A percentile compares a stretch with the other conserved stretches of the same genome.
These are phyloP conservation scores for Scaptomyza pallida DNA, from an alignment of 1,140 invertebrate genomes.

Conservation along the genomic window DNA sequence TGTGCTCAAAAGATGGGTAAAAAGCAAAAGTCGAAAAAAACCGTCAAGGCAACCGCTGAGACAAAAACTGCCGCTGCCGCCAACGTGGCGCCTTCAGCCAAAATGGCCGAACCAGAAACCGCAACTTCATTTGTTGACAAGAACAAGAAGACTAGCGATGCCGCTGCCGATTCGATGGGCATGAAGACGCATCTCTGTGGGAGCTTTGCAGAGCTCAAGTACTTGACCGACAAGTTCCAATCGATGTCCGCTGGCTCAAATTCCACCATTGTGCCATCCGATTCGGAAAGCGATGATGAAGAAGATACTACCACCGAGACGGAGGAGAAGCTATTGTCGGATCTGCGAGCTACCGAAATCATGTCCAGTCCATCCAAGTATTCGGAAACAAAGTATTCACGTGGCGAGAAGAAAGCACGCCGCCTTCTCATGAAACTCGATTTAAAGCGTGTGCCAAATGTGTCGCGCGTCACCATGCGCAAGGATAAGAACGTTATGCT, in stretches of 20 bases:
- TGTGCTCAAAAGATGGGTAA: slow-evolving; percentile 49
- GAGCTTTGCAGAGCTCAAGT: slow-evolving; percentile 34
- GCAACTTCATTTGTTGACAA: background rate
- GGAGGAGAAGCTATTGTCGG: background rate
- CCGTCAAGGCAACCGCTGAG: slow-evolving; percentile 20
- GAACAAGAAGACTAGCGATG: background rate
- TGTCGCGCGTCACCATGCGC: slow-evolving; percentile 58
- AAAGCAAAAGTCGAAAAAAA: slow-evolving; percentile 57
- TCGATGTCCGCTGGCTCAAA: background rate
- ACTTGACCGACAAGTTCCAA: slow-evolving; percentile 21
- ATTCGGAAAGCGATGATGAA: slow-evolving; percentile 32
- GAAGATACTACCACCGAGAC: too few species aligned
- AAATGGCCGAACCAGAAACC: background rate
- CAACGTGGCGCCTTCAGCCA: background rate
- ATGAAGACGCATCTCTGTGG: background rate
- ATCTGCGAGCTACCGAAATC: background rate
- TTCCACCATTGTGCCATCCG: background rate
- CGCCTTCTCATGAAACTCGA: slow-evolving; percentile 60
- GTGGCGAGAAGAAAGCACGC: slow-evolving; percentile 68
- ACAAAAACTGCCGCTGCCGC: background rate
- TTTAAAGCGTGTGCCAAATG: slow-evolving; percentile 45
- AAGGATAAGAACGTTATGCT: slow-evolving; percentile 61
- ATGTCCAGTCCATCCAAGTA: background rate
- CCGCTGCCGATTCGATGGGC: background rate
- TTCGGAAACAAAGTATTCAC: slow-evolving; percentile 25